Base-by-base conservation (phyloP, 2,113 vertebrate genomes). In the Labeo catla region DNA sequence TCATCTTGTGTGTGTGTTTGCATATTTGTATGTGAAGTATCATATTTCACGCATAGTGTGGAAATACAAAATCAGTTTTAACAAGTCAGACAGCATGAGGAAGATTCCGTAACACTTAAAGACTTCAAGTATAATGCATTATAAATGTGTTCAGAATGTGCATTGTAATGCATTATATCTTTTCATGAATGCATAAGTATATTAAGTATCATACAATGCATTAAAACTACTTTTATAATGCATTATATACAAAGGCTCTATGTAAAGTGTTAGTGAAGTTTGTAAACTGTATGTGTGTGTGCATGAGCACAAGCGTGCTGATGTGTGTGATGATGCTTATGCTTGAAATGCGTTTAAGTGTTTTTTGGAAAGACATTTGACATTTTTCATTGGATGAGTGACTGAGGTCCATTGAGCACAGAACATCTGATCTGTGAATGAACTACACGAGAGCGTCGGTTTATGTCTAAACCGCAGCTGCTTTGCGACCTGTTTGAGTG, bases 21-120 rank as follows among this genome's bases (percentile, higher is more conserved):
- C n/a, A 39, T 19, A 23, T 88, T 74, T 79, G 12, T 81, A 39
- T 86, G 76, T 77, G 49, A 76, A 76, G 6, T 12, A 28, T 76
- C 47, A 76, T 50, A 23, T 5, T 23, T 76, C 10, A 74, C 43
- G 66, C 15, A 39, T 43, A 4, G 45, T 80, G 10, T 80, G 7
- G 7, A 59, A 59, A 59, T 59, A 59, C n/a, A 19, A 59, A 59
- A 59, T n/a, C 19, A 59, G 19, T 57, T 21, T 19, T 57, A 57
- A 57, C 16, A 7, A 19, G 16, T 7, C 6, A 19, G 54, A 57
- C 54, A 16, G 52, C 52, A 16, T 54, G 6, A 6, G 15, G 13
- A 54, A 6, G 54, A 19, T 19, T 57, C 19, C 1, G 15, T 52
- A 52, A 6, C 13, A 52, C 50, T 52, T 52, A 52, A 52, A 52